A percentile compares a stretch with the other conserved stretches of the same genome.
phyloP scores from a whole-genome alignment of 2,797 vertebrate species.

The Streptopelia turtur region DNA sequence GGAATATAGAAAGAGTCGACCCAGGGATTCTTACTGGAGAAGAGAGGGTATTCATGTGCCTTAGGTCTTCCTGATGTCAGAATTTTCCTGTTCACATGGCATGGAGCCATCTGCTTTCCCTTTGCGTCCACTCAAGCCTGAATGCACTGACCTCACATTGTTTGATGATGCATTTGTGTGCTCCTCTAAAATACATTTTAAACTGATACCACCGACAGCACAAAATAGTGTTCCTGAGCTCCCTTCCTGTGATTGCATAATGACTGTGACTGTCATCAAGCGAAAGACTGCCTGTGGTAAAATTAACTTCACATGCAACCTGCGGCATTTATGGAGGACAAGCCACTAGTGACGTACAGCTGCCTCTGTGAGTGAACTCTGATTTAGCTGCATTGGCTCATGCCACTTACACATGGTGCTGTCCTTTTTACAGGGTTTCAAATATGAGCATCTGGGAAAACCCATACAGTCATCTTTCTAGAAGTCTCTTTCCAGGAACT shows the following conservation, averaged over 20 bases:
- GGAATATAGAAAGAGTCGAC: neutral
- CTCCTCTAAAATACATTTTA: neutral
- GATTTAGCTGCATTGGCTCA: neutral
- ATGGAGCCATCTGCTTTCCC: neutral
- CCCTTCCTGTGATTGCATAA: neutral
- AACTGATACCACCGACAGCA: neutral
- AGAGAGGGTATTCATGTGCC: neutral
- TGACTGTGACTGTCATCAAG: neutral
- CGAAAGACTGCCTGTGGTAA: neutral
- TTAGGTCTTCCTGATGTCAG: neutral
- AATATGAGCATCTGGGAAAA: constrained; percentile 43
- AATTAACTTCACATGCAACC: neutral
- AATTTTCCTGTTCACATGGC: neutral
- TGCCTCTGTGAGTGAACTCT: neutral
- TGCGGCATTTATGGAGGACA: constrained; percentile 9
- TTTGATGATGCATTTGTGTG: neutral
- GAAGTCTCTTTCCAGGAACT: constrained; percentile 40
- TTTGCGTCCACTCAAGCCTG: neutral
- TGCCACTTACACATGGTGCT: neutral
- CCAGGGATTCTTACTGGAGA: accelerated
- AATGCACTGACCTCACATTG: neutral
- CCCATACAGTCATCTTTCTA: constrained; percentile 21
- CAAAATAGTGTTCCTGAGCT: neutral
- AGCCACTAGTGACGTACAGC: neutral
- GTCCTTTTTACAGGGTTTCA: constrained; percentile 17